A percentile compares a stretch with the other conserved stretches of the same genome.
Conservation (phyloP, 2,888 invertebrate genomes). For the Ophonus ardosiacus region DNA sequence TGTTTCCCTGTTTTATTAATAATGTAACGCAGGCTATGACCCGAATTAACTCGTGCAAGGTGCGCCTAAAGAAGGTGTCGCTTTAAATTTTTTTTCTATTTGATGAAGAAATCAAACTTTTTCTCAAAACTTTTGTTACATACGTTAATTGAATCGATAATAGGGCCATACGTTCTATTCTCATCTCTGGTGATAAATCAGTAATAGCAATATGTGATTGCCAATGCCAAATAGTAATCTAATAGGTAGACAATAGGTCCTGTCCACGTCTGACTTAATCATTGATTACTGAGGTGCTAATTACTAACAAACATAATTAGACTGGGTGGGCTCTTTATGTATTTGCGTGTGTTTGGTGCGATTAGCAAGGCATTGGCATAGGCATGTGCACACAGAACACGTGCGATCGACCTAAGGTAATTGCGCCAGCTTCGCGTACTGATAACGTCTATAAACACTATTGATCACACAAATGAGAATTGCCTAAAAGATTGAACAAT, state of each 20-base stretch:
- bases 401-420: slow-evolving; percentile 34
- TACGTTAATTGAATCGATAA: no score
- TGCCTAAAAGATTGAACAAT: no score
- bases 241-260: neutral
- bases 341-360: slow-evolving; percentile 23
- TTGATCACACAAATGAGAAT: no score
- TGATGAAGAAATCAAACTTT: no score
- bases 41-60: no score
- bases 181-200: neutral
- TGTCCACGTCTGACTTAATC: slow-evolving; percentile 25
- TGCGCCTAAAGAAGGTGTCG: no score
- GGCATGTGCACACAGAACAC: neutral
- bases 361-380: neutral
- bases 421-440: neutral
- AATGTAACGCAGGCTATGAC: no score
- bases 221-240: neutral
- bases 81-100: no score
- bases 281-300: slow-evolving; percentile 46
- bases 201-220: neutral
- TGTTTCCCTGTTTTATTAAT: no score
- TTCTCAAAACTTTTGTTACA: no score
- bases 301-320: slow-evolving; percentile 53
- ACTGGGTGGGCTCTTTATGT: neutral
- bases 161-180: no score
- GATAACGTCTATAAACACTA: no score